Percentiles rank a stretch among this genome's conserved stretches.
Conservation (phyloP, 2,113 vertebrate genomes). For the Pterocles orientalis region DNA sequence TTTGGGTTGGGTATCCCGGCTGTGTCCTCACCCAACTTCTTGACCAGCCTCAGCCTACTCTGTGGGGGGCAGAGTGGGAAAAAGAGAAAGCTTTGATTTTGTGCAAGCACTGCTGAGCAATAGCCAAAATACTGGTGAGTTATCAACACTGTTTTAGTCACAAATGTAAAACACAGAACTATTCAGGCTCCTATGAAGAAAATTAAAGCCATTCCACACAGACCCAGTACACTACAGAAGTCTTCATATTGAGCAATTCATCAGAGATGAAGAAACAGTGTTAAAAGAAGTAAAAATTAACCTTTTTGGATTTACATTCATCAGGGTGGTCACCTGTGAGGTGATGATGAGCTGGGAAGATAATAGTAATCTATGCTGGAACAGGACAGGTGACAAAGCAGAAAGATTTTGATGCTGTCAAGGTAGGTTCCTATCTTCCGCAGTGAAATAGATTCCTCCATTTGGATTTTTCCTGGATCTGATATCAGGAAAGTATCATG, state of each 20-base stretch:
- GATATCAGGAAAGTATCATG: background rate
- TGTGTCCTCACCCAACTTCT: background rate
- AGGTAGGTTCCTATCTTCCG: background rate
- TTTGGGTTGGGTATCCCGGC: background rate
- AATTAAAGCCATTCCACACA: background rate
- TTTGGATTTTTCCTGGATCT: background rate
- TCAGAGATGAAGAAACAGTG: background rate
- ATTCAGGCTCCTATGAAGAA: background rate
- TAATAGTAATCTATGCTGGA: background rate
- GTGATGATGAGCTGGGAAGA: background rate
- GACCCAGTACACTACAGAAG: background rate
- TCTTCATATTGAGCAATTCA: background rate
- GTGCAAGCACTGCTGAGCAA: background rate
- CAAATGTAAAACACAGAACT: background rate
- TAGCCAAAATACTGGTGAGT: background rate
- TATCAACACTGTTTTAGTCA: background rate
- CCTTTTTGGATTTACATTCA: background rate
- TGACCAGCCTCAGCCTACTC: background rate
- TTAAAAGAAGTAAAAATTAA: background rate
- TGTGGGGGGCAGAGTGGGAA: background rate
- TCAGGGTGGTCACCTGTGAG: background rate
- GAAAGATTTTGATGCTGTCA: background rate
- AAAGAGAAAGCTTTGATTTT: background rate
- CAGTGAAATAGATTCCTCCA: background rate
- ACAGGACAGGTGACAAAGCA: background rate